Evolutionary conservation across 2,888 invertebrate species (phyloP), one percentile per base, ranked within the genome.

Genomic region (Tenthredo notha): DNA sequence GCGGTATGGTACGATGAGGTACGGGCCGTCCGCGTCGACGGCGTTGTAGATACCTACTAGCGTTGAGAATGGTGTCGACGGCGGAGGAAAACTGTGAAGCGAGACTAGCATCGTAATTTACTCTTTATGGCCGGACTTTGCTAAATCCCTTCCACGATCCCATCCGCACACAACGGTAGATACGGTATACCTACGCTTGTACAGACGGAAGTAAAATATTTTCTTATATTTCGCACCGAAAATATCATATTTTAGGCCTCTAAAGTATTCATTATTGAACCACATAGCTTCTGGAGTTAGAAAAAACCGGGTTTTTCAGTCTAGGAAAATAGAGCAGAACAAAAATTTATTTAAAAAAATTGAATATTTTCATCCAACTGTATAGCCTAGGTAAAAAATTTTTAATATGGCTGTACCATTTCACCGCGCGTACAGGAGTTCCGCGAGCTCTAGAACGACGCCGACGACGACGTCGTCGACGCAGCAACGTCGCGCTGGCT

Each of bases 81-180:
- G 74, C 86, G 88, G 86, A 88, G 90, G 89, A 90, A 90, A 90
- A 91, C 89, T 90, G 89, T 86, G 88, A 90, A 90, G 88, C 90
- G 90, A 89, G 89, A 89, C 89, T 88, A 87, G 90, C 89, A 90
- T 90, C 90, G 90, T 91, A 90, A 91, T 91, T 91, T 90, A 91
- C 89, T 90, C 90, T 91, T 91, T 91, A 91, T 89, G 89, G 88
- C 87, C 87, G 89, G 91, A 90, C 91, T 90, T 91, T 88, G 88
- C 89, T 90, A 90, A 90, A 90, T 90, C 90, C 90, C 88, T 88
- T 89, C 88, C 86, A 87, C 88, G 86, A 85, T 70, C 82, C 84
- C 72, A 83, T 83, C 80, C 85, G 78, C 78, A 65, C 78, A 84
- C 67, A 80, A 50, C 80, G 80, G 80, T 58, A 80, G 80, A 80